Conservation (phyloP, 2,797 vertebrate genomes). For the Pempheris klunzingeri region DNA sequence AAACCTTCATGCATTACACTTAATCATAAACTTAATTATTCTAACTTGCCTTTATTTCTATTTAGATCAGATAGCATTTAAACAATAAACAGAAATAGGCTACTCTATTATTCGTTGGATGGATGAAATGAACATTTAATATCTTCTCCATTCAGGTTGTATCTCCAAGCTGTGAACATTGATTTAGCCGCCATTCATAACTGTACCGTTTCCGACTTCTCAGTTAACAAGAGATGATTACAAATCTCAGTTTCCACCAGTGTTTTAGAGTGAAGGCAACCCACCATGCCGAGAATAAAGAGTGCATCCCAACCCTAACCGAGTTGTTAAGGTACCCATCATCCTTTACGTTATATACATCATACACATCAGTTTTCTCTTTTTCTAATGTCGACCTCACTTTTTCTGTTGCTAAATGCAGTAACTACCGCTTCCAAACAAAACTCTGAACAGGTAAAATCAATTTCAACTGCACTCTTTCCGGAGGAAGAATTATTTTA, state of each 20-base stretch:
- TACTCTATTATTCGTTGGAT: background rate
- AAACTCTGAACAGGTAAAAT: conserved; percentile 33
- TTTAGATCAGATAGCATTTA: background rate
- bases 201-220: too few species aligned
- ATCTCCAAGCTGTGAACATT: background rate
- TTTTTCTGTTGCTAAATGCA: background rate
- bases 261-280: background rate
- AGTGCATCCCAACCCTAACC: background rate
- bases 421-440: conserved; percentile 2
- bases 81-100: background rate
- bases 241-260: background rate
- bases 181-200: background rate
- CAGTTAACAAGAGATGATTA: background rate
- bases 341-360: background rate
- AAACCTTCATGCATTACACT: background rate
- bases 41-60: too few species aligned
- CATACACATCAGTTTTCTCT: background rate
- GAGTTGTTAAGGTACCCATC: background rate
- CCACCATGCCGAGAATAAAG: too few species aligned
- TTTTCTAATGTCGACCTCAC: background rate
- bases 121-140: background rate
- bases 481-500: conserved; percentile 48
- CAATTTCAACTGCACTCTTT: conserved; percentile 31
- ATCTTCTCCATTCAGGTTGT: background rate
- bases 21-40: background rate